A percentile compares a stretch with the other conserved stretches of the same genome.
Conservation (phyloP, 2,797 vertebrate species). For the Agapornis canus region DNA sequence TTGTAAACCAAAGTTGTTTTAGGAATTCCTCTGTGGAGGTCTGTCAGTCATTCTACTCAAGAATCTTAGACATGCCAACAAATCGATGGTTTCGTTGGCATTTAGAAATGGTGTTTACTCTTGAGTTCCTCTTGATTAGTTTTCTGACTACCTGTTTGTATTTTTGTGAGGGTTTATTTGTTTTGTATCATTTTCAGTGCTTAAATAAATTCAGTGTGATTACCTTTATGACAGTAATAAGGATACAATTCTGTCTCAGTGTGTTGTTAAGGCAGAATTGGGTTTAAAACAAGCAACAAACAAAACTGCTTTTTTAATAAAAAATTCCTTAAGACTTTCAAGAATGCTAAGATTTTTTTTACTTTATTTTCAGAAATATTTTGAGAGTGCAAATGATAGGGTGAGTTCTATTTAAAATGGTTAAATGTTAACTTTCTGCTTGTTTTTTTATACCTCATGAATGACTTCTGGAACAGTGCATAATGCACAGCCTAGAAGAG, state of each 20-base stretch:
- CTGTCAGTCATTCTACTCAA: not conserved
- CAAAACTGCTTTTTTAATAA: slow-evolving; percentile 31
- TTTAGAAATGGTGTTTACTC: slow-evolving; percentile 7
- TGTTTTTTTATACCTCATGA: slow-evolving; percentile 38
- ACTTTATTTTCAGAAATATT: slow-evolving; percentile 24
- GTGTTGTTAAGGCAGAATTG: not conserved
- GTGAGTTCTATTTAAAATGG: not conserved
- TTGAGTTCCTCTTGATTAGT: not conserved
- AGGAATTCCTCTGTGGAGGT: slow-evolving; percentile 5
- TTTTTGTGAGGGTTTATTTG: not conserved
- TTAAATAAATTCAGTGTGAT: not conserved
- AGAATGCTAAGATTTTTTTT: slow-evolving; percentile 44
- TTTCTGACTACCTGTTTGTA: not conserved
- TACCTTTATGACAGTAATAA: not conserved
- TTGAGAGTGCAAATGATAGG: not conserved
- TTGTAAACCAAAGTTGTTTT: slow-evolving; percentile 61
- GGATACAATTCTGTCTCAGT: not conserved
- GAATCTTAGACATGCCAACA: not conserved
- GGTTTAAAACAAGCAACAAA: slow-evolving; percentile 1
- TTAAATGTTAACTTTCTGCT: not conserved
- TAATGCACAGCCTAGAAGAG: not conserved
- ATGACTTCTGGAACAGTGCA: not conserved
- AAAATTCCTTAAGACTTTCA: not conserved
- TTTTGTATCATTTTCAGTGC: slow-evolving; percentile 9
- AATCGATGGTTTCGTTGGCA: not conserved